A percentile compares a stretch with the other conserved stretches of the same genome.
Evolutionary conservation across 2,797 vertebrate species (phyloP).

Genomic region (Poecilia wingei): DNA sequence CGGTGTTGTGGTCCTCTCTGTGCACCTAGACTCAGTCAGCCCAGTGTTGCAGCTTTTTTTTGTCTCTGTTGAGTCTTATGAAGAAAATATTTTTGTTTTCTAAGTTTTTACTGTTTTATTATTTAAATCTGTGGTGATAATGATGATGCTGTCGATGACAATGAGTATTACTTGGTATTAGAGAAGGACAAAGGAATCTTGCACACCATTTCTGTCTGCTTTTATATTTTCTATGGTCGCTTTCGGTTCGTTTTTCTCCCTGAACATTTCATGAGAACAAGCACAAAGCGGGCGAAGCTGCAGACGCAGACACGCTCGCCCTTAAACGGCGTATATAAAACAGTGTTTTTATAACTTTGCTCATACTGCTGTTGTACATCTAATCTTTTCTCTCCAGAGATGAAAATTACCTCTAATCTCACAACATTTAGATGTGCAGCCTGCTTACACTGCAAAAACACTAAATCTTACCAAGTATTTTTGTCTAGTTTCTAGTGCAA

Average conservation of each 20-base stretch:
- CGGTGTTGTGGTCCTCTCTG: slow-evolving; percentile 85
- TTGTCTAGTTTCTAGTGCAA: too few species aligned
- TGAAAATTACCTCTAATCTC: slow-evolving; percentile 32
- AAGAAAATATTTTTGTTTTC: slow-evolving; percentile 85
- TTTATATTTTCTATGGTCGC: slow-evolving; percentile 90
- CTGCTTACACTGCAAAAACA: slow-evolving; percentile 23
- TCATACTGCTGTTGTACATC: slow-evolving; percentile 62
- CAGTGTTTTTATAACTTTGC: slow-evolving; percentile 50
- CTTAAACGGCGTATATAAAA: slow-evolving; percentile 71
- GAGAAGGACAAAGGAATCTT: slow-evolving; percentile 83
- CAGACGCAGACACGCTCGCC: slow-evolving; percentile 82
- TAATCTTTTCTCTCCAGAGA: slow-evolving; percentile 45
- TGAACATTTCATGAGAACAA: slow-evolving; percentile 83
- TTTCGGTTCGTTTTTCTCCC: slow-evolving; percentile 78
- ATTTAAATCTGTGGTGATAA: slow-evolving; percentile 79
- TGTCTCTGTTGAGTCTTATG: slow-evolving; percentile 85
- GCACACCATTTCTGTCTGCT: slow-evolving; percentile 88
- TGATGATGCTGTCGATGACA: slow-evolving; percentile 75
- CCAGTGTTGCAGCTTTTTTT: slow-evolving; percentile 88
- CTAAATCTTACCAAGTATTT: too few species aligned
- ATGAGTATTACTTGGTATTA: slow-evolving; percentile 86
- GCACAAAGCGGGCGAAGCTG: slow-evolving; percentile 71
- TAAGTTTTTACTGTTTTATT: slow-evolving; percentile 90
- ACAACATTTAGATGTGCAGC: slow-evolving; percentile 18
- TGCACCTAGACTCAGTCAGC: slow-evolving; percentile 89